A percentile compares a stretch with the other conserved stretches of the same genome.
Conservation (phyloP, 2,888 invertebrate species). For the Sminthurinus aureus region DNA sequence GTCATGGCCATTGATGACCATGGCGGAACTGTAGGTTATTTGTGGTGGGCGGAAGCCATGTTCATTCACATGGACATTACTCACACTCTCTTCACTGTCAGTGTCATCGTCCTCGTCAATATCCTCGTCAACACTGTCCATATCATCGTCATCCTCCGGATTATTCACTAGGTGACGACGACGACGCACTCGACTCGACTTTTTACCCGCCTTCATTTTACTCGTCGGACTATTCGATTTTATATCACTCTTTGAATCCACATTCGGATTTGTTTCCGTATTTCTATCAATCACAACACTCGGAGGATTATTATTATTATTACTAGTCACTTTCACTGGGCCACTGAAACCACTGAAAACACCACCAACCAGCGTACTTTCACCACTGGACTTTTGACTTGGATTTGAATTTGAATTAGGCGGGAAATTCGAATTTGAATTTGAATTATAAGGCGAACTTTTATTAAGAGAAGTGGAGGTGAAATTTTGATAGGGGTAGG, state of each 20-base stretch:
- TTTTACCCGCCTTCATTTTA: not conserved
- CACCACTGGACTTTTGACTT: too few relatives aligned
- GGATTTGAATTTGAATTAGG: not conserved
- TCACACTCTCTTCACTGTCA: not conserved
- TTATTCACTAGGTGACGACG: not conserved
- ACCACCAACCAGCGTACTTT: not conserved
- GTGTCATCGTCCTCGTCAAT: not conserved
- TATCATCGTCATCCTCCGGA: not conserved
- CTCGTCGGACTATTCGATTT: not conserved
- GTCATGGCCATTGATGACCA: constrained; percentile 19
- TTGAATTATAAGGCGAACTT: not conserved
- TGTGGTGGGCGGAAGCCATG: constrained; percentile 22
- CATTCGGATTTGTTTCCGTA: not conserved
- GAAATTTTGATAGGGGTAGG: not conserved
- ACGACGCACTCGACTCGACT: not conserved
- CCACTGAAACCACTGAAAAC: constrained; percentile 7
- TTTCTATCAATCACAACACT: not conserved
- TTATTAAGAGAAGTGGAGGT: not conserved
- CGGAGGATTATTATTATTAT: not conserved
- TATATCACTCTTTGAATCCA: not conserved
- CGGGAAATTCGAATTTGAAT: not conserved
- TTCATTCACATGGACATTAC: not conserved
- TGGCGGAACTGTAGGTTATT: constrained; percentile 35
- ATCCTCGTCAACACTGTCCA: not conserved
- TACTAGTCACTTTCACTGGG: not conserved